A percentile compares a stretch with the other conserved stretches of the same genome.
phyloP scores from a whole-genome alignment of 2,797 vertebrate species.

The Gobionotothen gibberifrons region DNA sequence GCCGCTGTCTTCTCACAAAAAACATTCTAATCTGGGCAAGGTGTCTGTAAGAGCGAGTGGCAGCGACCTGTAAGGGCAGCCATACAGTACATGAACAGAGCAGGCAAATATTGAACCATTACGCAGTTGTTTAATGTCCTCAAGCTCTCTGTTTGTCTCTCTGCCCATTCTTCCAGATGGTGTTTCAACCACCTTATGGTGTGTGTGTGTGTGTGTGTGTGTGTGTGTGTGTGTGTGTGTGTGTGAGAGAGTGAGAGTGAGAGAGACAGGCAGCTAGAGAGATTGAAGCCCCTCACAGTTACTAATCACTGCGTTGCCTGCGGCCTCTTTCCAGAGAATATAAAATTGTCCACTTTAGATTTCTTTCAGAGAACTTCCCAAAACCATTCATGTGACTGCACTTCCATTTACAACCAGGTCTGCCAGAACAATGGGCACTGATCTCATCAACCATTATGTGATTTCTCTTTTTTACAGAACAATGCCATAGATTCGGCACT shows the following conservation, averaged over 20 bases:
- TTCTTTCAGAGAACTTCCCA: slow-evolving; percentile 44
- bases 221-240: not conserved
- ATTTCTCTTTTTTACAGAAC: slow-evolving; percentile 35
- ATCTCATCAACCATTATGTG: slow-evolving; percentile 33
- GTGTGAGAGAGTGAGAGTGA: not conserved
- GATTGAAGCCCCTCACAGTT: slow-evolving; percentile 19
- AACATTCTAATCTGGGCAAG: slow-evolving; percentile 22
- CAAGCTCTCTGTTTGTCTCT: slow-evolving; percentile 33
- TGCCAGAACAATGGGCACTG: slow-evolving; percentile 28
- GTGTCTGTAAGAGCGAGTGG: slow-evolving; percentile 1
- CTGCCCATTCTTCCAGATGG: slow-evolving; percentile 45
- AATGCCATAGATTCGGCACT: not conserved
- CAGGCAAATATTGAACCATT: slow-evolving; percentile 45
- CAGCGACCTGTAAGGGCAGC: slow-evolving; percentile 20
- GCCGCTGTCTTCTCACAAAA: slow-evolving; percentile 31
- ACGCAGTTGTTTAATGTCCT: slow-evolving; percentile 45
- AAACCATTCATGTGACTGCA: slow-evolving; percentile 26
- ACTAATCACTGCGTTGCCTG: slow-evolving; percentile 34
- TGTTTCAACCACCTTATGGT: slow-evolving; percentile 35
- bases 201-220: not conserved
- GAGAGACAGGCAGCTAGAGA: not conserved
- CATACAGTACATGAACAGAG: slow-evolving; percentile 30
- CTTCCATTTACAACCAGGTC: slow-evolving; percentile 42
- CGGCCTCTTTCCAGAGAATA: slow-evolving; percentile 33
- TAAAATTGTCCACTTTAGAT: slow-evolving; percentile 45